Conservation (phyloP, 2,797 vertebrate genomes). For the Dipus sagitta region DNA sequence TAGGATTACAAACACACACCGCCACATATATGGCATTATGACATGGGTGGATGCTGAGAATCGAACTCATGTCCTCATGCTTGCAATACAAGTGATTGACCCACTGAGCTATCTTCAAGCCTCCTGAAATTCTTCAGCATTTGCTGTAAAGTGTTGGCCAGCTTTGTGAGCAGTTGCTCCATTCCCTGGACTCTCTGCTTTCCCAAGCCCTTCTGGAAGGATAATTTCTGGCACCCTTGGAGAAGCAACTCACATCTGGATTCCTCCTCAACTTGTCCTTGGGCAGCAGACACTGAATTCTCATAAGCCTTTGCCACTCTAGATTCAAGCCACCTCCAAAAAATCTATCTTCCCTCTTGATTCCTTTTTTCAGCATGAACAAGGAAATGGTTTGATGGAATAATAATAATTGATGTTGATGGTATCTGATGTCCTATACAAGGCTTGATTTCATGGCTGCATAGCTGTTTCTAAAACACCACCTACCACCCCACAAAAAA, state of each 20-base stretch:
- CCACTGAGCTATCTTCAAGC: too few relatives aligned
- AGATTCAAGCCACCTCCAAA: constrained; percentile 75
- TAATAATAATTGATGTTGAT: constrained; percentile 86
- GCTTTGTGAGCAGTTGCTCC: not conserved
- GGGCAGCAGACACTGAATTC: not conserved
- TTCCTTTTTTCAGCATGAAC: constrained; percentile 82
- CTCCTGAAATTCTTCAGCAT: too few relatives aligned
- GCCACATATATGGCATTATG: too few relatives aligned
- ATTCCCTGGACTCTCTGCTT: not conserved
- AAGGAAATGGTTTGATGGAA: constrained; percentile 77
- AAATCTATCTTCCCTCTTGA: constrained; percentile 80
- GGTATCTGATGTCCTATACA: constrained; percentile 77
- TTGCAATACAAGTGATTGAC: too few relatives aligned
- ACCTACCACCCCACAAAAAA: constrained; percentile 11
- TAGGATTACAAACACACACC: too few relatives aligned
- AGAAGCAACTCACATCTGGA: not conserved
- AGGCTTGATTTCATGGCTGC: constrained; percentile 78
- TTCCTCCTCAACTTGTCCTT: not conserved
- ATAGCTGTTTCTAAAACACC: constrained; percentile 70
- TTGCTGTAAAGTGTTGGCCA: not conserved
- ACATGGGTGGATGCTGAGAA: too few relatives aligned
- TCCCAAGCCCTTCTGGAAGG: not conserved
- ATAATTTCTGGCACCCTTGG: not conserved
- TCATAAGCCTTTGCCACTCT: constrained; percentile 57
- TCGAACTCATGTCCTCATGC: too few relatives aligned